Evolutionary conservation across 2,888 invertebrate genomes (phyloP).

Genomic region (Sepiola atlantica): DNA sequence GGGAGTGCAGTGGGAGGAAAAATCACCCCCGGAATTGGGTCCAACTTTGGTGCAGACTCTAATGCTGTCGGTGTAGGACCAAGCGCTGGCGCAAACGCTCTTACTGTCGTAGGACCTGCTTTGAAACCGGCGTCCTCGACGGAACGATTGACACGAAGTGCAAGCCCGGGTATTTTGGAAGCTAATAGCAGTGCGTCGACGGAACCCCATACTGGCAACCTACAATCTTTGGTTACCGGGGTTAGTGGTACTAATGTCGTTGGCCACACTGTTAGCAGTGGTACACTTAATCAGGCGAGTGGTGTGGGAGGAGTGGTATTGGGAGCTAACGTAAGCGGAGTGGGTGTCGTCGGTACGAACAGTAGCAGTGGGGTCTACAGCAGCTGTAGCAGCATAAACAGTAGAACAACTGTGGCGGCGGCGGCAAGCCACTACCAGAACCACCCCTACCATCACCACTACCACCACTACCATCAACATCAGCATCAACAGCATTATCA

Average conservation of each 20-base stretch:
- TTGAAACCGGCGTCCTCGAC: background rate
- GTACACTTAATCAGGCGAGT: background rate
- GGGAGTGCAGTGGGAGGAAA: background rate
- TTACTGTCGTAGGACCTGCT: background rate
- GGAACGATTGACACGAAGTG: background rate
- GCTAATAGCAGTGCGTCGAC: background rate
- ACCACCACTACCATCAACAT: conserved; percentile 2
- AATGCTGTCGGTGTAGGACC: background rate
- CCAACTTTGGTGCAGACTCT: conserved; percentile 32
- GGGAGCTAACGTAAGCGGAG: background rate
- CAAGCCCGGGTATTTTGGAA: background rate
- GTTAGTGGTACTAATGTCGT: background rate
- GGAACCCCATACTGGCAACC: background rate
- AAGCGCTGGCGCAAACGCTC: conserved; percentile 32
- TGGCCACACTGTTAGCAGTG: background rate
- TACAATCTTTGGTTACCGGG: background rate
- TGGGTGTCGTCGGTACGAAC: background rate
- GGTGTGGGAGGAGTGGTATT: background rate
- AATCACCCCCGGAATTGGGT: background rate
- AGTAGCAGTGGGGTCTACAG: conserved; percentile 36
- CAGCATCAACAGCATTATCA: background rate
- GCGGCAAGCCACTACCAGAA: conserved; percentile 45
- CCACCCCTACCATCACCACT: conserved; percentile 23
- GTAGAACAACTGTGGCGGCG: conserved; percentile 36
- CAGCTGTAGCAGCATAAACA: background rate